These are phyloP conservation scores for Sebastes wilsoni DNA, from an alignment of 2,797 vertebrate species.

Conservation along the genomic window DNA sequence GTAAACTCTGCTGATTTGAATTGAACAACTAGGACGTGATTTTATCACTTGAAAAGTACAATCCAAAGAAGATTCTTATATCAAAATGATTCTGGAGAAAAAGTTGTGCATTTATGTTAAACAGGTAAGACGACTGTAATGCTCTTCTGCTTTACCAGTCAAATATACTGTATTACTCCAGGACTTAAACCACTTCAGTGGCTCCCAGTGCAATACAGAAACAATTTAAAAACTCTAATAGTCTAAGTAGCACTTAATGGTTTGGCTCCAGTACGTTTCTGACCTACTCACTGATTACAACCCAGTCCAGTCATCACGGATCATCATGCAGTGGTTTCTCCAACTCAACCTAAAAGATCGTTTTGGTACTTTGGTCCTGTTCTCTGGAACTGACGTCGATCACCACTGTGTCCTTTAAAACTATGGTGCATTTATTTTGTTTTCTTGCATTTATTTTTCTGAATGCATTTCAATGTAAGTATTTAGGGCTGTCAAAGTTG, in stretches of 20 bases:
- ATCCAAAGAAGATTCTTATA: not conserved
- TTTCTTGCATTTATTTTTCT: not conserved
- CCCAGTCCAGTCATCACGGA: not conserved
- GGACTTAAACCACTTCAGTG: not conserved
- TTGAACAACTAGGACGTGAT: not conserved
- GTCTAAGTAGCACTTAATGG: conserved; percentile 10
- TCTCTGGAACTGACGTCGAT: not conserved
- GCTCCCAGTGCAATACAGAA: not conserved
- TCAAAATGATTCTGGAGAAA: not conserved
- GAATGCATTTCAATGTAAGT: not conserved
- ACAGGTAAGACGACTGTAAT: not conserved
- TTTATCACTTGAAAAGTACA: not conserved
- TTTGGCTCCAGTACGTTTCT: not conserved
- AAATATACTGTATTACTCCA: not conserved
- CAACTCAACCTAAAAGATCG: not conserved
- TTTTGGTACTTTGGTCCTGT: not conserved
- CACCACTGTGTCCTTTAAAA: not conserved
- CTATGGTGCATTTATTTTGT: not conserved
- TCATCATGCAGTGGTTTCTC: not conserved
- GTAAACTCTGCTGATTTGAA: not conserved
- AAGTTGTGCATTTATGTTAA: not conserved
- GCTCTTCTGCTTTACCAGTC: not conserved
- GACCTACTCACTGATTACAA: not conserved
- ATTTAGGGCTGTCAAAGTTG: not conserved
- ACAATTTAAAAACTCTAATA: not conserved